These are phyloP conservation scores for Troilus luridus DNA, from an alignment of 2,888 invertebrate species.

Conservation along the genomic window DNA sequence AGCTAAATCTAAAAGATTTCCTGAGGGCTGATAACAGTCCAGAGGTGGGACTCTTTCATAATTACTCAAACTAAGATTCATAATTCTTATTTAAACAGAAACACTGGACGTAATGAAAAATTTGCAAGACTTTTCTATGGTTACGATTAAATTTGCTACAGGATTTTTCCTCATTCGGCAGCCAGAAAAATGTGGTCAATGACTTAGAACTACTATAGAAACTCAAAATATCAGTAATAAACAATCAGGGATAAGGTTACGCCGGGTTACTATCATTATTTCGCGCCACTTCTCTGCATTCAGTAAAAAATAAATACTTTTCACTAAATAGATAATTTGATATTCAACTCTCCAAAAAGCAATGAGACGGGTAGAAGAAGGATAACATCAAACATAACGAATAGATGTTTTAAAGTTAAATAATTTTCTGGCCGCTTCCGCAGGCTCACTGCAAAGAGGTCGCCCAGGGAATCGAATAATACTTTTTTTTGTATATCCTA, in stretches of 20 bases:
- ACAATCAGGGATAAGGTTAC: slow-evolving; percentile 14
- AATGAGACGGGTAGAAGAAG: not conserved
- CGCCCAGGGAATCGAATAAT: not conserved
- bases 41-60: slow-evolving; percentile 55
- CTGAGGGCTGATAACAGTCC: slow-evolving; percentile 53
- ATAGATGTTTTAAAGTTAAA: not conserved
- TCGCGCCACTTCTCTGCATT: not conserved
- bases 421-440: not conserved
- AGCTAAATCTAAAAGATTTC: slow-evolving; percentile 78
- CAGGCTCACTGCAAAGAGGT: not conserved
- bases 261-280: slow-evolving; percentile 17
- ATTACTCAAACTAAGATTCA: slow-evolving; percentile 48
- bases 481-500: not conserved
- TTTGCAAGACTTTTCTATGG: too few relatives aligned
- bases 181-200: not conserved
- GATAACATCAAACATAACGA: not conserved
- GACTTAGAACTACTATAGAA: not conserved
- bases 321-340: not conserved
- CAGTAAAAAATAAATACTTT: not conserved
- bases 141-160: not conserved
- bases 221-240: slow-evolving; percentile 13
- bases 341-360: not conserved
- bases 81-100: not conserved
- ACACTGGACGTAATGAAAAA: not conserved
- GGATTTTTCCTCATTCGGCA: not conserved